Conservation (phyloP, 2,888 invertebrate species). For the Lasioglossum malachurum region DNA sequence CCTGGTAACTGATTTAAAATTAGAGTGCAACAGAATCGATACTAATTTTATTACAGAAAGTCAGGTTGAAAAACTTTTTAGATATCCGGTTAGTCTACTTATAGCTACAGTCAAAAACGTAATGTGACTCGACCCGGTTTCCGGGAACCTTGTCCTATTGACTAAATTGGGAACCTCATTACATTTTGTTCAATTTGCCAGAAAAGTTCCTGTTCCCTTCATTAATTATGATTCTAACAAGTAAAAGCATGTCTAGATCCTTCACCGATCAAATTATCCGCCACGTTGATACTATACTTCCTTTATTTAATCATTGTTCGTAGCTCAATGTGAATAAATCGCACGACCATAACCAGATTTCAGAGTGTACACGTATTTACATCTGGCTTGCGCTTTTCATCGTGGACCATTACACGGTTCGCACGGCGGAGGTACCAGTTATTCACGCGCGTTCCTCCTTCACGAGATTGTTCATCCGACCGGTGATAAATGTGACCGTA, state of each 20-base stretch:
- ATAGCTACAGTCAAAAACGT: neutral
- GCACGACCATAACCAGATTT: neutral
- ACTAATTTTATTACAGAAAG: neutral
- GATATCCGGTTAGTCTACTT: neutral
- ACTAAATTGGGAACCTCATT: neutral
- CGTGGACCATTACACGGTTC: conserved; percentile 21
- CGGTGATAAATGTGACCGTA: conserved; percentile 15
- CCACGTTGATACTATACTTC: neutral
- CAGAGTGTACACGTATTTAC: neutral
- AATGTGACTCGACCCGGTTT: neutral
- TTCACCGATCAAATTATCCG: neutral
- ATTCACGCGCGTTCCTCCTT: conserved; percentile 30
- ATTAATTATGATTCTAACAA: neutral
- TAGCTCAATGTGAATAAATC: neutral
- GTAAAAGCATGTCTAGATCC: neutral
- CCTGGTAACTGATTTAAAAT: neutral
- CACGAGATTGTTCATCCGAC: conserved; percentile 23
- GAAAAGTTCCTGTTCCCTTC: neutral
- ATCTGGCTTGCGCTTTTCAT: conserved; percentile 24
- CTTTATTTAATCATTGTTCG: neutral
- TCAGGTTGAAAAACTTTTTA: neutral
- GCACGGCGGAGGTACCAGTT: conserved; percentile 23
- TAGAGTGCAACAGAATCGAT: neutral
- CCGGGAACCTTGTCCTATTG: neutral
- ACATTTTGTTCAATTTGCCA: neutral